Percentiles rank a stretch among this genome's conserved stretches.
These are phyloP conservation scores for Adelognathus sp. DNA, from an alignment of 2,888 invertebrate genomes.

Conservation along the genomic window DNA sequence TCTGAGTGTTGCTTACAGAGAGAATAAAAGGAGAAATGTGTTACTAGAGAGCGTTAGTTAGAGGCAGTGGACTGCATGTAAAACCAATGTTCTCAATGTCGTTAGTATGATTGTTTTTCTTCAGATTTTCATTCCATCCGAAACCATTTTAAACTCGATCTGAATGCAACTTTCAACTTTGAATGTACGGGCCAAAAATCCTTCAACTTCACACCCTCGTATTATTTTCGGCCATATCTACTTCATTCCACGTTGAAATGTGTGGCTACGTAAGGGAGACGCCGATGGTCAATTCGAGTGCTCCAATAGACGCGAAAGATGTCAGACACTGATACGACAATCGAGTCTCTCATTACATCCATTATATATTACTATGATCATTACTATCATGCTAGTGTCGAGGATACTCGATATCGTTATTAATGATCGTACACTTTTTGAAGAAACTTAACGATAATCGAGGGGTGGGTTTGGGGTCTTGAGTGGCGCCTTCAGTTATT, in stretches of 20 bases:
- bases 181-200: too few species aligned
- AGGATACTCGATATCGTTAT: constrained; percentile 46
- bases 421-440: constrained; percentile 45
- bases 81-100: too few species aligned
- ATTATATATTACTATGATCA: constrained; percentile 29
- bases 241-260: background rate
- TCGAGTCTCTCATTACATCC: constrained; percentile 42
- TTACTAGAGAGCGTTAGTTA: too few species aligned
- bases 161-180: too few species aligned
- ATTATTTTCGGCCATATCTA: background rate
- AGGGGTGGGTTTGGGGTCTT: constrained; percentile 45
- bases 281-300: constrained; percentile 9
- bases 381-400: background rate
- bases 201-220: background rate
- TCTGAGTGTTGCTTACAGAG: too few species aligned
- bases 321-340: constrained; percentile 23
- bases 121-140: too few species aligned
- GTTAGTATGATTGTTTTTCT: too few species aligned
- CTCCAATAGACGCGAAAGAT: constrained; percentile 1
- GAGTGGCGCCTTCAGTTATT: constrained; percentile 52
- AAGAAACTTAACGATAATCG: constrained; percentile 50
- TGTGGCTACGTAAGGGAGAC: background rate
- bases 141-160: too few species aligned
- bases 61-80: too few species aligned
- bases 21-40: too few species aligned